Evolutionary conservation across 2,797 vertebrate species (phyloP), one percentile per base, ranked within the genome.

Genomic region (Gadopsis bispinosus): DNA sequence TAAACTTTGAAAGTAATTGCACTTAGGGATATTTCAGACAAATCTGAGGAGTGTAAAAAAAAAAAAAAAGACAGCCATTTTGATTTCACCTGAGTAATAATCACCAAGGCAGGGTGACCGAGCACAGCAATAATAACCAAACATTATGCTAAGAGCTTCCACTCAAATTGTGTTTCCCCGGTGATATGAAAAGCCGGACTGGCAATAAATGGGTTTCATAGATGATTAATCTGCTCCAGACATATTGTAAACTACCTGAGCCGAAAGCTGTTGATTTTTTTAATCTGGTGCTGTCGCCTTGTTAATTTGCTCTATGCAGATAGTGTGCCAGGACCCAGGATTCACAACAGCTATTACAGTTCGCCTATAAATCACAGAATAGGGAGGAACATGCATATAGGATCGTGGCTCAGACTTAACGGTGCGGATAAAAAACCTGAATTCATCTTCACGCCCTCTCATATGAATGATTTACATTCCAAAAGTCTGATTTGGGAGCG

Each of bases 1-100:
- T 91, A 91, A 89, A 93, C 83, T 91, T 89, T 87, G 87, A 90
- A 92, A 90, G 90, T 92, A 95, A 93, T 91, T 93, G 89, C 93
- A 85, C 86, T 92, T 81, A 67, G 69, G 67, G 70, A 93, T 86
- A 88, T 93, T 94, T 92, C 76, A 79, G 78, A 54, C 68, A 83
- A 88, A 92, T 86, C 83, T 82, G 72, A 81, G 77, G 48, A 26
- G 79, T 37, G 39, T 75, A 22, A 65, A 73, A 83, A 88, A 89
- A 84, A 89, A 84, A 69, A 73, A 84, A 88, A 89, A 84, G 35
- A 51, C 53, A 89, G 85, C 82, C 76, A 86, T 93, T 94, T 90
- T 86, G 89, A 93, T 93, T 93, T 93, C 79, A 88, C 88, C 89
- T 83, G 86, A 89, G 89, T 90, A 89, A 91, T 94, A 92, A 94